Conservation (phyloP, 2,113 vertebrate species). For the Phrynosoma platyrhinos region DNA sequence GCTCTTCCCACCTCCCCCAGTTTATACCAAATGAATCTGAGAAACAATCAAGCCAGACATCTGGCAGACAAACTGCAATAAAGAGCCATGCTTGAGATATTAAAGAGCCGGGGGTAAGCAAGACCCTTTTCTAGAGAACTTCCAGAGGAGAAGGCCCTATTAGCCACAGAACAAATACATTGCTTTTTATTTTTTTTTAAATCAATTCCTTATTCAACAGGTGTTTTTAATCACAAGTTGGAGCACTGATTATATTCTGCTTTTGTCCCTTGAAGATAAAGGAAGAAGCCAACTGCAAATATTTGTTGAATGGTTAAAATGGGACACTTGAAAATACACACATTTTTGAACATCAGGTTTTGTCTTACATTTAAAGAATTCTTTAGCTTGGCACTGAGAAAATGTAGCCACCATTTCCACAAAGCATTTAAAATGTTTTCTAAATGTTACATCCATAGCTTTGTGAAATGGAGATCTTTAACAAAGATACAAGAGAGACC, state of each 20-base stretch:
- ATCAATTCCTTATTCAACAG: slow-evolving; percentile 61
- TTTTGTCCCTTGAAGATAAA: slow-evolving; percentile 31
- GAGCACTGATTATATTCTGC: slow-evolving; percentile 30
- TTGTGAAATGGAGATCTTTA: slow-evolving; percentile 8
- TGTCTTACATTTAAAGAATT: slow-evolving; percentile 38
- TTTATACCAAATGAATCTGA: slow-evolving; percentile 43
- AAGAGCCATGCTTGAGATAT: slow-evolving; percentile 35
- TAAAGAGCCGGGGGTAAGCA: slow-evolving; percentile 33
- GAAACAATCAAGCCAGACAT: slow-evolving; percentile 43
- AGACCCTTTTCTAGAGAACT: slow-evolving; percentile 35
- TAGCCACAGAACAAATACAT: slow-evolving; percentile 49
- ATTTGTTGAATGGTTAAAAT: slow-evolving; percentile 21
- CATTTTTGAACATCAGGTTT: slow-evolving; percentile 32
- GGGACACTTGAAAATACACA: fast-evolving
- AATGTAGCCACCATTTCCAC: slow-evolving; percentile 2
- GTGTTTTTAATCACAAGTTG: slow-evolving; percentile 49
- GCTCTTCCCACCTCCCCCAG: not conserved
- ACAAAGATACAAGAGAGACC: not conserved
- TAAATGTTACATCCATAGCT: slow-evolving; percentile 24
- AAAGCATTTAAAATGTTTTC: slow-evolving; percentile 39
- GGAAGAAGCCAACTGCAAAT: slow-evolving; percentile 7
- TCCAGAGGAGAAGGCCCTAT: not conserved
- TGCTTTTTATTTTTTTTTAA: slow-evolving; percentile 19
- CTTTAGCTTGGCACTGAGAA: not conserved
- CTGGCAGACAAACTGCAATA: slow-evolving; percentile 48